Percentiles rank a stretch among this genome's conserved stretches.
phyloP scores from a whole-genome alignment of 2,888 invertebrate species.

The Stegana nigrithorax region DNA sequence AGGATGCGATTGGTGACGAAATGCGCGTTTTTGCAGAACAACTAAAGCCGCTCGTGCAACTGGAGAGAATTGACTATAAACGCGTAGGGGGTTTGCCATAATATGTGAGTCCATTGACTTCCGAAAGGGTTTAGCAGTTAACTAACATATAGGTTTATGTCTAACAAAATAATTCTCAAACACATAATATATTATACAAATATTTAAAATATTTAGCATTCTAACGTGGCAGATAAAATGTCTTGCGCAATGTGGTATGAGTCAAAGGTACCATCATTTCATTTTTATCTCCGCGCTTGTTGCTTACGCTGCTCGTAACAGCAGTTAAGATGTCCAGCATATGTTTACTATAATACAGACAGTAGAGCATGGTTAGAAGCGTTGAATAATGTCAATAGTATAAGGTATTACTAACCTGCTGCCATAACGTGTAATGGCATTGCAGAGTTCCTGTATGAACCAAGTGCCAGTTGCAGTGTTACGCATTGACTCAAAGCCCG shows the following conservation, averaged over 20 bases:
- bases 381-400: too few relatives aligned
- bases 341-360: conserved; percentile 49
- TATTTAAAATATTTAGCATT: too few relatives aligned
- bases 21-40: conserved; percentile 96
- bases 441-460: conserved; percentile 66
- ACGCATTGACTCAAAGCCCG: conserved; percentile 61
- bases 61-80: conserved; percentile 94
- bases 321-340: conserved; percentile 58
- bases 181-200: too few relatives aligned
- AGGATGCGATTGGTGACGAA: conserved; percentile 95
- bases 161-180: too few relatives aligned
- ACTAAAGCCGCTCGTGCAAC: conserved; percentile 87
- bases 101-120: neutral
- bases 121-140: neutral
- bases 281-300: conserved; percentile 48
- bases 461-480: conserved; percentile 61
- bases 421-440: conserved; percentile 47
- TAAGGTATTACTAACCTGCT: neutral
- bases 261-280: conserved; percentile 57
- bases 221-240: too few relatives aligned
- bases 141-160: too few relatives aligned
- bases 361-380: too few relatives aligned
- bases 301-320: conserved; percentile 46
- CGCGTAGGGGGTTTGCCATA: conserved; percentile 70
- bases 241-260: conserved; percentile 48